phyloP scores from a whole-genome alignment of 2,888 invertebrate genomes.

The Dromius quadrimaculatus region DNA sequence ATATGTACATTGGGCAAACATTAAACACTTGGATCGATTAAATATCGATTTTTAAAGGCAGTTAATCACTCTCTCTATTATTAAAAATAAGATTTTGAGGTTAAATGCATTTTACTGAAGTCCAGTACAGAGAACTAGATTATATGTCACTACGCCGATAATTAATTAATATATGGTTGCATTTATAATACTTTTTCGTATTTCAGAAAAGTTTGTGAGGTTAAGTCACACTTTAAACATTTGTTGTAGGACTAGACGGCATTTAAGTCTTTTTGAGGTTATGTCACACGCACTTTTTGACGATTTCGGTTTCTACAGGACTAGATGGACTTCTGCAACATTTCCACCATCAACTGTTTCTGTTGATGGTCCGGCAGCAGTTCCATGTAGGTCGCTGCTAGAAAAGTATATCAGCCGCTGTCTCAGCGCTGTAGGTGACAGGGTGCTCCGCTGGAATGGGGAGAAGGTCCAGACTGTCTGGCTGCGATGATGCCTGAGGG shows the following conservation, averaged over 20 bases:
- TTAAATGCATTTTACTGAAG: too few relatives aligned
- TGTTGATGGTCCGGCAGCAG: conserved; percentile 36
- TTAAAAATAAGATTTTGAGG: too few relatives aligned
- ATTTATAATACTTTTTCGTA: too few relatives aligned
- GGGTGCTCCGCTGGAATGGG: conserved; percentile 34
- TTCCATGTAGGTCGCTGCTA: conserved; percentile 48
- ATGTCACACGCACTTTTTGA: background rate
- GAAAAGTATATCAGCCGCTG: conserved; percentile 42
- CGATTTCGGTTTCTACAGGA: background rate
- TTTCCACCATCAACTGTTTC: conserved; percentile 38
- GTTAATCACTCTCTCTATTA: conserved; percentile 4
- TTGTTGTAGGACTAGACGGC: too few relatives aligned
- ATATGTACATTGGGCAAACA: background rate
- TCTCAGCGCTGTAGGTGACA: conserved; percentile 46
- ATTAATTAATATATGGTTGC: too few relatives aligned
- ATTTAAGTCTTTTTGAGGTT: too few relatives aligned
- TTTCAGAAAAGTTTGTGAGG: too few relatives aligned
- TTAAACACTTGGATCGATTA: too few relatives aligned
- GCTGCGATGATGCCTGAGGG: background rate
- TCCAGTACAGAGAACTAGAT: too few relatives aligned
- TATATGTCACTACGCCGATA: too few relatives aligned
- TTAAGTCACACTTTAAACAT: too few relatives aligned
- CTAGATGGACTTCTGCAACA: conserved; percentile 24
- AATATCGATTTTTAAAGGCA: too few relatives aligned
- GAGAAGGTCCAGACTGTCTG: background rate